Evolutionary conservation across 2,113 vertebrate genomes (phyloP).

Genomic region (Elephantulus edwardii): DNA sequence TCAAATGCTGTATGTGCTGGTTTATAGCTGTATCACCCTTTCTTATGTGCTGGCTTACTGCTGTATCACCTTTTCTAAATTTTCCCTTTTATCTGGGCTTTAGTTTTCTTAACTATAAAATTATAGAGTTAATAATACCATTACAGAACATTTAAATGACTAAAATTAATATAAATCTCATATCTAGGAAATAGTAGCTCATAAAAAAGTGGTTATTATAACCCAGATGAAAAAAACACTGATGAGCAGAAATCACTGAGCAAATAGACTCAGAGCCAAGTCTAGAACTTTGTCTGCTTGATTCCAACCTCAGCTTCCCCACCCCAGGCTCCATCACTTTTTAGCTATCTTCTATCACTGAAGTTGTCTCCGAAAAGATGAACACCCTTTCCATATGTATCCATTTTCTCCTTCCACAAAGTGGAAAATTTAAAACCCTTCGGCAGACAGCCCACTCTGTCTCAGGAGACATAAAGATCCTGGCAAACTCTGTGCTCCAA

Average conservation of each 20-base stretch:
- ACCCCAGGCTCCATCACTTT: not conserved
- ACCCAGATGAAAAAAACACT: not conserved
- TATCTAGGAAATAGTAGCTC: not conserved
- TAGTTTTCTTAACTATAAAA: not conserved
- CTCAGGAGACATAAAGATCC: slow-evolving; percentile 82
- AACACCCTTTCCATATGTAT: slow-evolving; percentile 75
- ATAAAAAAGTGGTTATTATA: not conserved
- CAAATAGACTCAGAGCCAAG: not conserved
- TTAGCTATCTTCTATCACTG: not conserved
- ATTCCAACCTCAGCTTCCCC: not conserved
- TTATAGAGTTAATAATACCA: not conserved
- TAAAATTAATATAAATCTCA: not conserved
- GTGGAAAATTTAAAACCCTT: slow-evolving; percentile 85
- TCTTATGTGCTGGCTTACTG: not conserved
- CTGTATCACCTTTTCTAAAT: not conserved
- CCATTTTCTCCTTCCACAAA: slow-evolving; percentile 79
- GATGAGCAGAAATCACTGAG: not conserved
- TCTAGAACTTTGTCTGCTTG: not conserved
- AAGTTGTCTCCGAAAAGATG: slow-evolving; percentile 64
- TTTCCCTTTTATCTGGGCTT: not conserved
- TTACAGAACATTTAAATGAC: not conserved
- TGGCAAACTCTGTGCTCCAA: slow-evolving; percentile 84
- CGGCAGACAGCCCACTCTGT: slow-evolving; percentile 82
- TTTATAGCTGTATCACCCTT: not conserved
- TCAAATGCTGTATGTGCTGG: not conserved